phyloP scores from a whole-genome alignment of 2,113 vertebrate genomes.

The Pterocles burchelli region DNA sequence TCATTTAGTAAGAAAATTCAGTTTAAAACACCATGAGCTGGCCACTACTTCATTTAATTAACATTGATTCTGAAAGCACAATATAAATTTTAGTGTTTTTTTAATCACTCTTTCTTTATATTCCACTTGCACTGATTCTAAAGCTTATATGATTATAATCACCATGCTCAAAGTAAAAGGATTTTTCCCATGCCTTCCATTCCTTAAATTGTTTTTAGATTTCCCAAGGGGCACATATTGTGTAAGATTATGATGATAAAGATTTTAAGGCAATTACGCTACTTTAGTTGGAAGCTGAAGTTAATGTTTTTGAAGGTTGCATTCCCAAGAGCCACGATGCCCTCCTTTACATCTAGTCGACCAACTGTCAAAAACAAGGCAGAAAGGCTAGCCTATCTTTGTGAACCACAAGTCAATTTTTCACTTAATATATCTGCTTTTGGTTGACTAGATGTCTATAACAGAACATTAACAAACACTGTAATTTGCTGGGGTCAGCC shows the following conservation, averaged over 20 bases:
- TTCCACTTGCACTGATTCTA: constrained; percentile 28
- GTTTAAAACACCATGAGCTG: constrained; percentile 24
- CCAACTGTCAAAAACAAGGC: constrained; percentile 47
- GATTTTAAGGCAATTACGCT: constrained; percentile 68
- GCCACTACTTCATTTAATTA: constrained; percentile 56
- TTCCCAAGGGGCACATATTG: constrained; percentile 48
- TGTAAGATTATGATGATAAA: constrained; percentile 63
- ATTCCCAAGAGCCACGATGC: constrained; percentile 11
- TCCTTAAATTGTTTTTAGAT: constrained; percentile 69
- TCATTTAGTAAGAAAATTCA: constrained; percentile 40
- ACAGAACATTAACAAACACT: constrained; percentile 78
- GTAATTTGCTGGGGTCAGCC: constrained; percentile 75
- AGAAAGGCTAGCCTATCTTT: constrained; percentile 54
- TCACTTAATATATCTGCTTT: constrained; percentile 80
- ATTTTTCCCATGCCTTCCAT: constrained; percentile 40
- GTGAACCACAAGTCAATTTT: constrained; percentile 75
- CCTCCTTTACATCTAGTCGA: constrained; percentile 21
- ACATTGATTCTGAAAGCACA: constrained; percentile 48
- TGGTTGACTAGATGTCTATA: constrained; percentile 71
- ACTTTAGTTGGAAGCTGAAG: constrained; percentile 64
- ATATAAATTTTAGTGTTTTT: constrained; percentile 57
- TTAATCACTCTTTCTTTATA: constrained; percentile 40
- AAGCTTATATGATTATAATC: constrained; percentile 55
- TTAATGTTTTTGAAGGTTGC: constrained; percentile 44
- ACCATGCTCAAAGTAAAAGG: constrained; percentile 61